Base-by-base conservation (phyloP, 2,888 invertebrate genomes). In the Argyresthia albistria region DNA sequence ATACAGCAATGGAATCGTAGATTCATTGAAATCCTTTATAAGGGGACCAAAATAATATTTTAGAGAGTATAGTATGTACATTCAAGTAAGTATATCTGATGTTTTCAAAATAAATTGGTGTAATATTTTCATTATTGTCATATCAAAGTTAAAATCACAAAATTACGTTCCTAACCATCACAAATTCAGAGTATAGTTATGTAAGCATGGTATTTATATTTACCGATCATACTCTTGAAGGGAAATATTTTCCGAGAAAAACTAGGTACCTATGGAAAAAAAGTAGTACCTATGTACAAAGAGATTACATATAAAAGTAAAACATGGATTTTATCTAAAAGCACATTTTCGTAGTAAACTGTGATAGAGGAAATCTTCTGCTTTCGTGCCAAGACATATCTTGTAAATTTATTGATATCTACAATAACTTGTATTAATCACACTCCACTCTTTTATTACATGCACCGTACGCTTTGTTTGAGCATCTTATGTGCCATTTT, bases 361-460 rank as follows among this genome's bases (percentile, higher is more conserved):
- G 83, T 82, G 83, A 83, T 82, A 82, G 64, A 64, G 67, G 60
- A 60, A 66, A 49, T 62, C 54, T 62, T 62, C 54, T 62, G 68
- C 69, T 72, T 69, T 73, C 65, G 78, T 82, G 81, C 80, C 53
- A 56, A 53, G 9, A 39, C 39, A 11, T 11, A 39, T 9, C 39
- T 39, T 39, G 3, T 8, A 39, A 39, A 39, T n/a, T 3, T 39
- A 8, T 39, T 8, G 3, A 25, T 25, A 25, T 39, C n/a, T 8
- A n/a, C 39, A 39, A 11, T 39, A 39, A 39, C n/a, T 6, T 2
- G 25, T 25, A 25, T 25, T 25, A 4, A 25, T 25, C 25, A 25
- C 25, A 25, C 25, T 25, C 25, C 25, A 25, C 25, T n/a, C n/a
- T 25, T 25, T 25, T 25, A 25, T 25, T 25, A 25, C 25, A 25